Evolutionary conservation across 1,140 invertebrate species (phyloP).

Genomic region (Zaprionus camerounensis): DNA sequence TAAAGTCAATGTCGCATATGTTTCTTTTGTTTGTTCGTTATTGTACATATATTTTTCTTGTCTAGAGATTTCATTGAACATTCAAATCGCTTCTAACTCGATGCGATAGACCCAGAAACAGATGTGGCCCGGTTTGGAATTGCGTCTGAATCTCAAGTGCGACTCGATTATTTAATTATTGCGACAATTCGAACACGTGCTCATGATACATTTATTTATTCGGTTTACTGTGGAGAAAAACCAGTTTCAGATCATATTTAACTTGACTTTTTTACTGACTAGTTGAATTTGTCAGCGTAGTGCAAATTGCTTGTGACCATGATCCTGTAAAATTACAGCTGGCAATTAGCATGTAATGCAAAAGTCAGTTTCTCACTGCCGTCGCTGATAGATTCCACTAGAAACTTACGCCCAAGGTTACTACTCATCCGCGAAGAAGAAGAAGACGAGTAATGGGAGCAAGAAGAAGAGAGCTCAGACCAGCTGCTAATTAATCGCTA

Average conservation of each 20-base stretch:
- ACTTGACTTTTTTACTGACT: background rate
- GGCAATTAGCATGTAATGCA: slow-evolving; percentile 55
- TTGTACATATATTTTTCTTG: slow-evolving; percentile 13
- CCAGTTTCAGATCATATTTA: slow-evolving; percentile 29
- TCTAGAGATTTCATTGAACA: slow-evolving; percentile 20
- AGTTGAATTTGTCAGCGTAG: slow-evolving; percentile 3
- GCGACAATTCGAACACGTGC: background rate
- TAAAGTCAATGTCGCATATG: slow-evolving; percentile 32
- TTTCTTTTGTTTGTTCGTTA: slow-evolving; percentile 12
- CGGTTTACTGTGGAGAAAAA: slow-evolving; percentile 22
- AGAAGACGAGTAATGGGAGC: background rate
- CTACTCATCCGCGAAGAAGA: background rate
- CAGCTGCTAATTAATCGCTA: slow-evolving; percentile 70
- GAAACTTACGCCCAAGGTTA: slow-evolving; percentile 46
- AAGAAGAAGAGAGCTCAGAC: slow-evolving; percentile 25
- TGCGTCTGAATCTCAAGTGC: slow-evolving; percentile 9
- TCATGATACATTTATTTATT: background rate
- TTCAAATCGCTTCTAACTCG: slow-evolving; percentile 31
- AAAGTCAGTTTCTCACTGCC: slow-evolving; percentile 50
- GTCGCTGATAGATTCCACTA: background rate
- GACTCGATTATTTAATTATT: slow-evolving; percentile 21
- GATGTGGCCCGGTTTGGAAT: slow-evolving; percentile 26
- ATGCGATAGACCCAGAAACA: slow-evolving; percentile 26
- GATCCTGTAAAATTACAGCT: slow-evolving; percentile 33
- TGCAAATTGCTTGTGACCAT: slow-evolving; percentile 33